Evolutionary conservation across 2,888 invertebrate species (phyloP).

Genomic region (Calameuta idolon): DNA sequence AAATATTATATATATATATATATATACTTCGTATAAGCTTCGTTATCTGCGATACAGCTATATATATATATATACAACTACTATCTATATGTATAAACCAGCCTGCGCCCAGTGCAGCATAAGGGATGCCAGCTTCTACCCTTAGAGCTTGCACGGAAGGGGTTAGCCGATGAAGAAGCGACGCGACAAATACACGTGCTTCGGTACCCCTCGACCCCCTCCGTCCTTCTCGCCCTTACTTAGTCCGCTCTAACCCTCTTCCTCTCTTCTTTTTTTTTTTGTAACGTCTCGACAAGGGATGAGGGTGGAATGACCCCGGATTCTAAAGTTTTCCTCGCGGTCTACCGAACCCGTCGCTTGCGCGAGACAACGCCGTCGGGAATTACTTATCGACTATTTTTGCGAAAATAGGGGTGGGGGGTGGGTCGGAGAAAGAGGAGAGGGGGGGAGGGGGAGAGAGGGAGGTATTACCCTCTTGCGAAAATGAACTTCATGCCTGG

Average conservation of each 20-base stretch:
- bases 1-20: neutral
- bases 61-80: neutral
- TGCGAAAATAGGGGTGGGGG: neutral
- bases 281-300: neutral
- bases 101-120: neutral
- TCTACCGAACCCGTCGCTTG: neutral
- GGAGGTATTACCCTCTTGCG: neutral
- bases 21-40: neutral
- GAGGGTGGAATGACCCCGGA: constrained; percentile 1
- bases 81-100: neutral
- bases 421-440: neutral
- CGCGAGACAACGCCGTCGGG: neutral
- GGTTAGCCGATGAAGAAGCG: neutral
- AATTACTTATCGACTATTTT: neutral
- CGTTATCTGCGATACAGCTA: neutral
- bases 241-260: neutral
- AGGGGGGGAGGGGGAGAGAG: no score
- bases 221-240: neutral
- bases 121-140: neutral
- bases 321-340: neutral
- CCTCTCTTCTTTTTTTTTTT: neutral
- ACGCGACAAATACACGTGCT: neutral
- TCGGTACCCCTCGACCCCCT: neutral
- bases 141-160: neutral
- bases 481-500: neutral